Percentiles rank a stretch among this genome's conserved stretches.
Evolutionary conservation across 2,888 invertebrate species (phyloP).

Genomic region (Sceliomorpha sp.): DNA sequence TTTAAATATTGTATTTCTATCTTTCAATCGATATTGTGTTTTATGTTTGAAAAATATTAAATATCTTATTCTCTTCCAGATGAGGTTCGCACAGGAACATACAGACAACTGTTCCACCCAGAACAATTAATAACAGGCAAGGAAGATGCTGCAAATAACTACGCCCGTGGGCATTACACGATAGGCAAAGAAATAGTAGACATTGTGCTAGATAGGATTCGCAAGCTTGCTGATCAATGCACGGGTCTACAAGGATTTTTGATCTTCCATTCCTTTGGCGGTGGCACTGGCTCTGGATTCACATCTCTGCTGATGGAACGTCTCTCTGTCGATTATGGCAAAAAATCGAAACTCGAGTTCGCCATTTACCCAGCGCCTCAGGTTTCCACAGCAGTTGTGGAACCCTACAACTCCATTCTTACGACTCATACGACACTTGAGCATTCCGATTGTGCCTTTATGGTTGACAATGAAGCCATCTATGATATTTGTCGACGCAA

Average conservation of each 20-base stretch:
- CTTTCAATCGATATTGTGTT: too few relatives aligned
- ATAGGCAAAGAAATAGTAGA: slow-evolving; percentile 97
- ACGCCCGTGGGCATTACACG: slow-evolving; percentile 98
- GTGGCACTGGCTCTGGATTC: slow-evolving; percentile 97
- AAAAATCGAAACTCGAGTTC: too few relatives aligned
- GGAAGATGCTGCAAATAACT: slow-evolving; percentile 98
- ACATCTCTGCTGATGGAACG: slow-evolving; percentile 98
- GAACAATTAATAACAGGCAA: slow-evolving; percentile 98
- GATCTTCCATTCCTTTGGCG: slow-evolving; percentile 97
- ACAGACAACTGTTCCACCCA: slow-evolving; percentile 97
- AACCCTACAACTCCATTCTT: slow-evolving; percentile 98
- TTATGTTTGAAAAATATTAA: too few relatives aligned
- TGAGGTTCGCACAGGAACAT: slow-evolving; percentile 95
- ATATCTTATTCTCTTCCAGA: too few relatives aligned
- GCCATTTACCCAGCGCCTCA: slow-evolving; percentile 97
- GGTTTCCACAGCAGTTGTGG: slow-evolving; percentile 93
- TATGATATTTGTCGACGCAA: too few relatives aligned
- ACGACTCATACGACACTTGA: too few relatives aligned
- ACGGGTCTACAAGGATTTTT: slow-evolving; percentile 95
- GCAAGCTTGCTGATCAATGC: slow-evolving; percentile 94
- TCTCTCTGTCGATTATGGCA: slow-evolving; percentile 96
- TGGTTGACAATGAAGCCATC: too few relatives aligned
- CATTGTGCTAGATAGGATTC: slow-evolving; percentile 91
- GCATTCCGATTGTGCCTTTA: too few relatives aligned
- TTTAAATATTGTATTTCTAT: too few relatives aligned